Evolutionary conservation across 2,113 vertebrate genomes (phyloP), one percentile per base, ranked within the genome.

Genomic region (Ophiodon elongatus): DNA sequence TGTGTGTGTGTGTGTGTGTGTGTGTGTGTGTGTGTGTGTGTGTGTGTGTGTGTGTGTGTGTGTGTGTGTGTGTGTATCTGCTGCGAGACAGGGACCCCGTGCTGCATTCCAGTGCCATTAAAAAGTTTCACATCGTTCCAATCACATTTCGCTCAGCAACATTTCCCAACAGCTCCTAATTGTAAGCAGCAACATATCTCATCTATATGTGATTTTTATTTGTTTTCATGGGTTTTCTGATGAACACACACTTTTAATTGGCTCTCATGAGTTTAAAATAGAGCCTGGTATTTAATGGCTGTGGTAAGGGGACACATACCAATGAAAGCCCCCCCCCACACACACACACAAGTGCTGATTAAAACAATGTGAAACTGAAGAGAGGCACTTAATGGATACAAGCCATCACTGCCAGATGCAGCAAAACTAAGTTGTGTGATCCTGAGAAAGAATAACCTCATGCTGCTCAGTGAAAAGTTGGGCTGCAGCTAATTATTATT

Each of bases 321-420:
- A 41, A 73, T 71, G 59, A 79, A 88, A 87, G 57, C 79, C 78
- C 6, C 82, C 78, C 67, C 10, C 8, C 41, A 73, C 76, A 62
- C 21, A 57, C 8, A 35, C 39, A 35, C 27, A 23, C 43, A 71
- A 82, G 50, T 45, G 45, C 79, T 92, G 92, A 95, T 93, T 92
- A 89, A 91, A 95, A 93, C 91, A 93, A 93, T 88, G 76, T 92
- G 92, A 89, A 90, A 90, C 85, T 86, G 72, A 64, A 88, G 73
- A 79, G 71, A 88, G 79, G 56, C 80, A 54, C 85, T 89, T 91
- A 88, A 93, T 93, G 85, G 72, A 86, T 90, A 62, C 87, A 91
- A 86, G 86, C 66, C 86, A 79, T 41, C 54, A 11, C 62, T 69
- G 76, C 80, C 86, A 92, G 73, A 93, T 81, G 76, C 70, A 80